A percentile compares a stretch with the other conserved stretches of the same genome.
These are phyloP conservation scores for Melieria omissa DNA, from an alignment of 2,888 invertebrate genomes.

Conservation along the genomic window DNA sequence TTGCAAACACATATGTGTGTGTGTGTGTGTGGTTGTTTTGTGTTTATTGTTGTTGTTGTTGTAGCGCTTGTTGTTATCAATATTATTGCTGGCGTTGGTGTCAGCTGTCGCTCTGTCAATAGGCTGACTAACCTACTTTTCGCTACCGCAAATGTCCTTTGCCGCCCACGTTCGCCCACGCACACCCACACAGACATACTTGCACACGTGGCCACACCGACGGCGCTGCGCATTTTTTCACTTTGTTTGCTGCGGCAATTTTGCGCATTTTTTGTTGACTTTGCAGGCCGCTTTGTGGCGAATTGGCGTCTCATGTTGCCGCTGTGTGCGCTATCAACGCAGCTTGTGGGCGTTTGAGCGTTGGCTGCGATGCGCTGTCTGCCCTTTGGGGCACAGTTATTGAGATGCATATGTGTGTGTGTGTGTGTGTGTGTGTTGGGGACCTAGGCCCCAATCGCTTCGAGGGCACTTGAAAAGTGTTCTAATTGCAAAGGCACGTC, in stretches of 20 bases:
- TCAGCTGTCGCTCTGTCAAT: neutral
- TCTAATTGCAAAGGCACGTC: no score
- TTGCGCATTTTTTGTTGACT: neutral
- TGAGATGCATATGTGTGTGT: no score
- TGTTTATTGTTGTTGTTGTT: no score
- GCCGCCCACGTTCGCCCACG: neutral
- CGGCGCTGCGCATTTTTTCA: neutral
- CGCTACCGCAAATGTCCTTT: neutral
- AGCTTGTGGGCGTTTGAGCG: no score
- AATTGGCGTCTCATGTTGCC: no score
- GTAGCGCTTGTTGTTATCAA: neutral
- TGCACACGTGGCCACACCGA: no score
- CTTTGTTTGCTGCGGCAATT: neutral
- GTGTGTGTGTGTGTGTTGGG: conserved; percentile 45
- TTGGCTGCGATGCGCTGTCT: no score
- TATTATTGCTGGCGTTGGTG: neutral
- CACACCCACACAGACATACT: neutral
- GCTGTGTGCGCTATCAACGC: no score
- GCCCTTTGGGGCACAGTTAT: no score
- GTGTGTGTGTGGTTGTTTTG: no score
- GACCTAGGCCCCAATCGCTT: conserved; percentile 58
- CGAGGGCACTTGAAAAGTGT: neutral
- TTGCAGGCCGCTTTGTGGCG: neutral
- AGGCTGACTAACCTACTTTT: neutral
- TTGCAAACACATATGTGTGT: neutral